Base-by-base conservation (phyloP, 2,113 vertebrate species). In the Xiphophorus maculatus region DNA sequence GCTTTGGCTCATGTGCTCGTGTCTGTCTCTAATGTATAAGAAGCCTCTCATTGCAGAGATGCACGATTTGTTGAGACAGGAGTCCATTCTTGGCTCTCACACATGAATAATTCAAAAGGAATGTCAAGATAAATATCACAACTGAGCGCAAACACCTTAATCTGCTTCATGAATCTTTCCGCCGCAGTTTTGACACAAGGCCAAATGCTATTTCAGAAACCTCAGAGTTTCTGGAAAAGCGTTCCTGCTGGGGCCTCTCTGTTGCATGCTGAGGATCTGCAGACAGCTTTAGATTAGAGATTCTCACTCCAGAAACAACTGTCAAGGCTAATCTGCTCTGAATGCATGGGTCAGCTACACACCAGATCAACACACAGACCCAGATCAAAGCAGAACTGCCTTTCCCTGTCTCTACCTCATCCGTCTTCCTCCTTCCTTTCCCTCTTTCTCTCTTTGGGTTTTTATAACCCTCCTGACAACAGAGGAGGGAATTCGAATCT, bases 261-360 rank as follows among this genome's bases (percentile, higher is more conserved):
- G 73, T 74, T 63, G 65, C 73, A 76, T 54, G 64, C 75, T 81
- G 81, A 84, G 80, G 75, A 88, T 82, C 70, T 82, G 81, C 85
- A 88, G 87, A 84, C 84, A 65, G 77, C 82, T 83, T 84, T 80
- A 83, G 87, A 86, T 84, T 86, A 88, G 69, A 73, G 77, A 63
- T 58, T 74, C 72, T 72, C 35, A 69, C 73, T 77, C 67, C 77
- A 88, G 85, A 84, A 88, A 82, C 65, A 66, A 89, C 86, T 79
- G 81, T 90, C 82, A 85, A 84, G 76, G 66, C 84, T 87, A 85
- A 89, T 88, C 85, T 88, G 60, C 79, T 67, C 76, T 79, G 77
- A 66, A 72, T 85, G 44, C 72, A 61, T 37, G 84, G 76, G 85
- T 92, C 89, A 90, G 90, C 87, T 88, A 85, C 87, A 85, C 48